A percentile compares a stretch with the other conserved stretches of the same genome.
phyloP scores from a whole-genome alignment of 2,113 vertebrate genomes.

The Etheostoma spectabile region DNA sequence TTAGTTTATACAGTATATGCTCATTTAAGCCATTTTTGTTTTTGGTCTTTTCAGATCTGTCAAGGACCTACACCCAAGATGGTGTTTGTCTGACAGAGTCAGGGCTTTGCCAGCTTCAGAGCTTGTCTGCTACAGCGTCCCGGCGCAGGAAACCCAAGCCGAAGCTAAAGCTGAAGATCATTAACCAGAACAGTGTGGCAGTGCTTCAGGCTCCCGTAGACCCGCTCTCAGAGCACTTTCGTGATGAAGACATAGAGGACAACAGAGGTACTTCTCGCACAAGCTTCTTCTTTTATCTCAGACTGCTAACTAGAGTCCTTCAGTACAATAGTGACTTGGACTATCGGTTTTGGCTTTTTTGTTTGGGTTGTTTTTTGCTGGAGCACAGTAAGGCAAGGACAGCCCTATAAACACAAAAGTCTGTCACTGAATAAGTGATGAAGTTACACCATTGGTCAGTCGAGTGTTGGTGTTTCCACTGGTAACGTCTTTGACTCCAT shows the following conservation, averaged over 20 bases:
- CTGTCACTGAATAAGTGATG: too few species aligned
- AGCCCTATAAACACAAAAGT: too few species aligned
- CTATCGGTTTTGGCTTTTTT: background rate
- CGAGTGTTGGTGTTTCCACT: too few species aligned
- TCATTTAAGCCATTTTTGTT: background rate
- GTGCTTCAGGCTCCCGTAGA: constrained; percentile 95
- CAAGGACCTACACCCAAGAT: constrained; percentile 97
- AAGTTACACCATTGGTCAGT: too few species aligned
- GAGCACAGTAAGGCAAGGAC: too few species aligned
- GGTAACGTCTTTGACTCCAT: too few species aligned
- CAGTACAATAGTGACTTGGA: background rate
- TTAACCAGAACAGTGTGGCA: constrained; percentile 99
- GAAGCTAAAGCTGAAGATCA: constrained; percentile 98
- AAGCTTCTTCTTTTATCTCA: constrained; percentile 32
- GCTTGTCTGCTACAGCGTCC: constrained; percentile 91
- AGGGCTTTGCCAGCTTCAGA: constrained; percentile 96
- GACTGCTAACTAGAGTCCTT: constrained; percentile 1
- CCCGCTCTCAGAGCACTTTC: constrained; percentile 90
- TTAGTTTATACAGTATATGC: background rate
- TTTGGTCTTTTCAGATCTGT: constrained; percentile 85
- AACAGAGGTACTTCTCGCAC: constrained; percentile 88
- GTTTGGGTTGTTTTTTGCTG: background rate
- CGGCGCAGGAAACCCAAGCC: constrained; percentile 94
- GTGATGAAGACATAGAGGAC: constrained; percentile 93
- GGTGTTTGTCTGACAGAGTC: constrained; percentile 98